Evolutionary conservation across 1,140 invertebrate genomes (phyloP), one percentile per base, ranked within the genome.

Genomic region (Rhagoletis pomonella): DNA sequence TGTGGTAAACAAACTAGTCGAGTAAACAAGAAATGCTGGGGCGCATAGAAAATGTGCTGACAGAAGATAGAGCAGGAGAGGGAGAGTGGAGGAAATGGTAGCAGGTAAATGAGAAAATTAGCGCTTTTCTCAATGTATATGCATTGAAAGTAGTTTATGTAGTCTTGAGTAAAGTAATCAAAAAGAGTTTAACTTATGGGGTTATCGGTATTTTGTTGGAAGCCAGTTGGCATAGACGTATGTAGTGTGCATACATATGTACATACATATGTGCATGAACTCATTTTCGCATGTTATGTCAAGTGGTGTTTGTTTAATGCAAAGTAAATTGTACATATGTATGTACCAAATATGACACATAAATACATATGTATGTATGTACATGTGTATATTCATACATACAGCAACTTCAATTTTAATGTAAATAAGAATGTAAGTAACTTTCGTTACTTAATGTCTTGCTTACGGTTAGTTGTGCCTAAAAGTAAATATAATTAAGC

Each of bases 1-100:
- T 81, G 73, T 81, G 73, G 73, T 81, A 81, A 81, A 81, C 73
- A 81, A 81, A 81, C 73, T 81, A 81, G 47, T 55, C 47, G 10
- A 81, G 73, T 81, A 81, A 81, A 81, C 73, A 81, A 81, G 73
- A 29, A 81, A 81, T 81, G 73, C 55, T 81, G 73, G 1, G 29
- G 19, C 47, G 73, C 47, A 81, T 19, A 81, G 4, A 6, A 81
- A 81, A 81, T 81, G 7, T 81, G 7, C 14, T 81, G 17, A 47
- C 55, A 10, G 50, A 81, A 55, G 7, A 2, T 29, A 6, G 0
- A 9, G 64, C 4, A 67, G 12, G 29, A 14, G 19, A 7, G 29
- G 4, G 64, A 19, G 6, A 29, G 64, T n/a, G n/a, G 55, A 77
- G 39, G 14, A 47, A 42, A 7, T 81, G 44, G 42, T 19, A 29